These are phyloP conservation scores for Bradypodion ventrale DNA, from an alignment of 2,797 vertebrate genomes.

Conservation along the genomic window DNA sequence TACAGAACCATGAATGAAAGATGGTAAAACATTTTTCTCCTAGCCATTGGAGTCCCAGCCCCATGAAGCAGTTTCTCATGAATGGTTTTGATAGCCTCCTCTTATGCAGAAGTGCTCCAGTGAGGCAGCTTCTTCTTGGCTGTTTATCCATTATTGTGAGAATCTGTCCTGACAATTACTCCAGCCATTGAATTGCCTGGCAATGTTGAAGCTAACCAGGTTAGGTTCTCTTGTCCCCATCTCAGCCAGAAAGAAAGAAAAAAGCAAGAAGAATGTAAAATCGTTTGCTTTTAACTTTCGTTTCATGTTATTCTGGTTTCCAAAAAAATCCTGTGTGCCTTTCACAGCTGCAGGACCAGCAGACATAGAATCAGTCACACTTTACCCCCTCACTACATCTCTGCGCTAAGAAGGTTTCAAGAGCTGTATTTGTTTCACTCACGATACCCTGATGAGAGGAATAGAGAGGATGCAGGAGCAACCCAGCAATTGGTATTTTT, in stretches of 20 bases:
- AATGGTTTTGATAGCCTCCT: not conserved
- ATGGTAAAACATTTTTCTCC: not conserved
- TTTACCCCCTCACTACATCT: not conserved
- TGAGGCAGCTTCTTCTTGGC: not conserved
- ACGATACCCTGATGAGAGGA: not conserved
- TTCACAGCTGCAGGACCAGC: not conserved
- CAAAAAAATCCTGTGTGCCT: not conserved
- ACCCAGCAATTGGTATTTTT: not conserved
- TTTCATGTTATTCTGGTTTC: too few relatives aligned
- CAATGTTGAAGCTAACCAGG: not conserved
- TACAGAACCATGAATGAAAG: slow-evolving; percentile 25
- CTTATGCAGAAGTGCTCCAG: not conserved
- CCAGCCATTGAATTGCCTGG: not conserved
- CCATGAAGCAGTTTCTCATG: slow-evolving; percentile 23
- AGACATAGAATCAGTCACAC: not conserved
- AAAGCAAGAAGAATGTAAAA: not conserved
- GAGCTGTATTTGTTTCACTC: not conserved
- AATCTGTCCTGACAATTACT: not conserved
- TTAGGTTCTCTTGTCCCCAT: not conserved
- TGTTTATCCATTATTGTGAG: not conserved
- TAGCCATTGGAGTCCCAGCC: not conserved
- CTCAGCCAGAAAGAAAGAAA: not conserved
- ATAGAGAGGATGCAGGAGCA: not conserved
- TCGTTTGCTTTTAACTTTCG: not conserved
- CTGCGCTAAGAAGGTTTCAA: not conserved